Evolutionary conservation across 2,113 vertebrate genomes (phyloP).

Genomic region (Cranoglanis bouderius): DNA sequence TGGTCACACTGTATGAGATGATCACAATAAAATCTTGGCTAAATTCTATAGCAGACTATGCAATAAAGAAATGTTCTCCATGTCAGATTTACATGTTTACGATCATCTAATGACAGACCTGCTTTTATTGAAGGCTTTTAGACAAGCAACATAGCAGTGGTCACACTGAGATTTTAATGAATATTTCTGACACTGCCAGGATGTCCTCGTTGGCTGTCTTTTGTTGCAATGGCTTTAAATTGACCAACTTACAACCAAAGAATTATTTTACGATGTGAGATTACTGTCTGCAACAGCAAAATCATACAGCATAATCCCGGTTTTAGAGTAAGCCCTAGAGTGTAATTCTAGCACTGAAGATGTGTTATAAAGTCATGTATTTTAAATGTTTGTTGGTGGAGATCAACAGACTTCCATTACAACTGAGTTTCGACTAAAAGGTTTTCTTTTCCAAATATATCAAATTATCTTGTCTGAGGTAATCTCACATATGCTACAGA

Average conservation of each 20-base stretch:
- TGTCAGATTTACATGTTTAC: background rate
- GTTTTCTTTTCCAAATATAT: background rate
- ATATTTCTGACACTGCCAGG: background rate
- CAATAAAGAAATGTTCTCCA: background rate
- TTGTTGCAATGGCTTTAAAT: background rate
- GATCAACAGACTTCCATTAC: background rate
- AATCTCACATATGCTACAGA: background rate
- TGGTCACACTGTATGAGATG: background rate
- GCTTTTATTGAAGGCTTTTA: background rate
- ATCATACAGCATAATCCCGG: background rate
- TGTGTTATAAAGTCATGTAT: background rate
- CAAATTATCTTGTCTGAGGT: background rate
- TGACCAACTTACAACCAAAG: background rate
- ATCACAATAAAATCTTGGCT: background rate
- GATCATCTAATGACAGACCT: background rate
- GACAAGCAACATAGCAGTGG: background rate
- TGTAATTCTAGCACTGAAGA: background rate
- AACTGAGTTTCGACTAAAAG: background rate
- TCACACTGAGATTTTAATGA: background rate
- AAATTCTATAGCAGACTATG: background rate
- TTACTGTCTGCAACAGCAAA: background rate
- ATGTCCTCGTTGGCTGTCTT: background rate
- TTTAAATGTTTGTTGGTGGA: background rate
- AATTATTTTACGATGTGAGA: background rate
- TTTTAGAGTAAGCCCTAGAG: background rate